These are phyloP conservation scores for Mola mola DNA, from an alignment of 2,113 vertebrate genomes.

Conservation along the genomic window DNA sequence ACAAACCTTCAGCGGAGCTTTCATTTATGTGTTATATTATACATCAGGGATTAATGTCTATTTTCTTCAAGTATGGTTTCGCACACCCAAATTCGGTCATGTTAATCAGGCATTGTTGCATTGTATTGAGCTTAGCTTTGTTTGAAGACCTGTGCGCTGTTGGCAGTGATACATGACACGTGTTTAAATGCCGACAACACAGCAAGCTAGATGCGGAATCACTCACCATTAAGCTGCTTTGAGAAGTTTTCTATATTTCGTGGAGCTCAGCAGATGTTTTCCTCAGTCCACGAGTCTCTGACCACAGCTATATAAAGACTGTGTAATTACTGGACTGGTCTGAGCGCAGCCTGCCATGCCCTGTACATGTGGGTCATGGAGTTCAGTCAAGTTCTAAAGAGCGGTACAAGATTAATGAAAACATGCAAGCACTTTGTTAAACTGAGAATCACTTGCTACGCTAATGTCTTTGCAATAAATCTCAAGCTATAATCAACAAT, in stretches of 20 bases:
- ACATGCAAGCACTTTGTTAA: not conserved
- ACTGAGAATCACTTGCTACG: not conserved
- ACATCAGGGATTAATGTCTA: not conserved
- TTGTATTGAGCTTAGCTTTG: not conserved
- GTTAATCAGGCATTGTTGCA: too few species aligned
- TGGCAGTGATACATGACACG: not conserved
- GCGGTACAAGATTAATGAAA: not conserved
- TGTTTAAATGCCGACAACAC: not conserved
- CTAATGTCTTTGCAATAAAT: not conserved
- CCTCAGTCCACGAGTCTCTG: slow-evolving; percentile 43
- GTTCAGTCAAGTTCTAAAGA: not conserved
- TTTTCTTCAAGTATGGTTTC: not conserved
- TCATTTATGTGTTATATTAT: not conserved
- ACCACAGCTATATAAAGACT: slow-evolving; percentile 77
- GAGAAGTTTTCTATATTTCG: slow-evolving; percentile 28
- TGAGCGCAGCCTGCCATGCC: slow-evolving; percentile 44
- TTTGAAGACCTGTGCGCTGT: slow-evolving; percentile 9
- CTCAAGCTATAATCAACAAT: not conserved
- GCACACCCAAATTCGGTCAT: too few species aligned
- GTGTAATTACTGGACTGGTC: slow-evolving; percentile 74
- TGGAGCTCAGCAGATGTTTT: slow-evolving; percentile 63
- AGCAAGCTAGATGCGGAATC: not conserved
- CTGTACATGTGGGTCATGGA: slow-evolving; percentile 20
- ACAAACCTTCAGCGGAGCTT: not conserved
- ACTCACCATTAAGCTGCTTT: slow-evolving; percentile 1